Evolutionary conservation across 2,888 invertebrate species (phyloP).

Genomic region (Drosophila mulleri): DNA sequence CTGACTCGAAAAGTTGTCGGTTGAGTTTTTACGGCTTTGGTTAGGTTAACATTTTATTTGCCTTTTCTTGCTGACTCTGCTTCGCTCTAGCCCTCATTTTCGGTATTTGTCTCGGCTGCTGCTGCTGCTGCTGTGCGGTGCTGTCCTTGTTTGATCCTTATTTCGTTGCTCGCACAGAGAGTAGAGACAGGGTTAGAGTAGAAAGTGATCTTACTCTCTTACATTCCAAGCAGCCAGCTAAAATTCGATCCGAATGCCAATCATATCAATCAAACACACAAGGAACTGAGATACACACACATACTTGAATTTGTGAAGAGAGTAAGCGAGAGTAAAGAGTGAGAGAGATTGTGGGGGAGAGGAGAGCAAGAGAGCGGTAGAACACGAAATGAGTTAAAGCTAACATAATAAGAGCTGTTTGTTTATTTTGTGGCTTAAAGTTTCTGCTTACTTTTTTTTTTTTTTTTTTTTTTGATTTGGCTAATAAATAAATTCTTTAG

Average conservation of each 20-base stretch:
- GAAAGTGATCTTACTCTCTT: conserved; percentile 20
- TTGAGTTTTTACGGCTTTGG: conserved; percentile 69
- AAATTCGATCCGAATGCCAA: conserved; percentile 5
- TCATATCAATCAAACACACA: conserved; percentile 24
- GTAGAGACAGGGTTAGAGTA: conserved; percentile 1
- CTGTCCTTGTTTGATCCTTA: conserved; percentile 53
- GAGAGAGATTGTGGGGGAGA: background rate
- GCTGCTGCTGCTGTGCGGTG: conserved; percentile 11
- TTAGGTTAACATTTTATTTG: conserved; percentile 71
- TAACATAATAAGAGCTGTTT: conserved; percentile 5
- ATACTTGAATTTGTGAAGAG: background rate
- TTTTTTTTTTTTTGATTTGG: too few relatives aligned
- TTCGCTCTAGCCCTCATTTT: conserved; percentile 28
- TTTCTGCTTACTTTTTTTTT: background rate
- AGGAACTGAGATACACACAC: conserved; percentile 1
- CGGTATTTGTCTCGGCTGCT: conserved; percentile 15
- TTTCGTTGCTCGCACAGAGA: background rate
- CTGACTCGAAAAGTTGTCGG: conserved; percentile 70
- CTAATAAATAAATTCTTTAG: background rate
- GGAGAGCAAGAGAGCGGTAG: background rate
- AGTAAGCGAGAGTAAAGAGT: background rate
- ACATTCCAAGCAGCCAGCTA: background rate
- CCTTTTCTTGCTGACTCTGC: conserved; percentile 59
- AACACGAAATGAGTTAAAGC: background rate
- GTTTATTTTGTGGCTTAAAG: conserved; percentile 1